phyloP scores from a whole-genome alignment of 2,797 vertebrate species.

The Bovichtus variegatus region DNA sequence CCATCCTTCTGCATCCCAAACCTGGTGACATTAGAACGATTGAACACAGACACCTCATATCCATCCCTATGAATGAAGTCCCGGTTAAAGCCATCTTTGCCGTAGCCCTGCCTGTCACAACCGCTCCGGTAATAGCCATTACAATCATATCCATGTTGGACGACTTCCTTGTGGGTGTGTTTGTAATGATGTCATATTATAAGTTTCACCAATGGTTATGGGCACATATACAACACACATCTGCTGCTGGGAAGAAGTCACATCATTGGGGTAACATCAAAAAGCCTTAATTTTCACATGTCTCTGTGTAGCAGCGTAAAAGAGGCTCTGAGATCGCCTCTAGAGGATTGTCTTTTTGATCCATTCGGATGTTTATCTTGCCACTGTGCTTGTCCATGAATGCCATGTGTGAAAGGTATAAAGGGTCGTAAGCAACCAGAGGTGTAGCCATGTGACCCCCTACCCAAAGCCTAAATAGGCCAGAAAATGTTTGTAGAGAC shows the following conservation, averaged over 20 bases:
- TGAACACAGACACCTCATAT: conserved; percentile 65
- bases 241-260: conserved; percentile 49
- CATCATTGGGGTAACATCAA: conserved; percentile 57
- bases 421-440: conserved; percentile 70
- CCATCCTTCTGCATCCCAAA: conserved; percentile 60
- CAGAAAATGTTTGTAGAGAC: conserved; percentile 60
- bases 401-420: conserved; percentile 73
- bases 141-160: conserved; percentile 57
- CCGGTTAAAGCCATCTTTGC: conserved; percentile 56
- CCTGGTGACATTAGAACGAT: conserved; percentile 55
- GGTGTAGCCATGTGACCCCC: conserved; percentile 74
- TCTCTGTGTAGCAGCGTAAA: conserved; percentile 34
- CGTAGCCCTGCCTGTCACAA: conserved; percentile 58
- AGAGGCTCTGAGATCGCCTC: not conserved
- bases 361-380: conserved; percentile 59
- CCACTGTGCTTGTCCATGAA: conserved; percentile 70
- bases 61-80: conserved; percentile 67
- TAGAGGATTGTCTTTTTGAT: conserved; percentile 11
- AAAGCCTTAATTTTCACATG: conserved; percentile 66
- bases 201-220: conserved; percentile 73
- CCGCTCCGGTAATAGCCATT: conserved; percentile 59
- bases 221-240: conserved; percentile 69
- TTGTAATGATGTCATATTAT: conserved; percentile 54
- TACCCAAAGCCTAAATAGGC: conserved; percentile 71
- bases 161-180: not conserved